A percentile compares a stretch with the other conserved stretches of the same genome.
These are phyloP conservation scores for Callipepla californica DNA, from an alignment of 2,113 vertebrate species.

Conservation along the genomic window DNA sequence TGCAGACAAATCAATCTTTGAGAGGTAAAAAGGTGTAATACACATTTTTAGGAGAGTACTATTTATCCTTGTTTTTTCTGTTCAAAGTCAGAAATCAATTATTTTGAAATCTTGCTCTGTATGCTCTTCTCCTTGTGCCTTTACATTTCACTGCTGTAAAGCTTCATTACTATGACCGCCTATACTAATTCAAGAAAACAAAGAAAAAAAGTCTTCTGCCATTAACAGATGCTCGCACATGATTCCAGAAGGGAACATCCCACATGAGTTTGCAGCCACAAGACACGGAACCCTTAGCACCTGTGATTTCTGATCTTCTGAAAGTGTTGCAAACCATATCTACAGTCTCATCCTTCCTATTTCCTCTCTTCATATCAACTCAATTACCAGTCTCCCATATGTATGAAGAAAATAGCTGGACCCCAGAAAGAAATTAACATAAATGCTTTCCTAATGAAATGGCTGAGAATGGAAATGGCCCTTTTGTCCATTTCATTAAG, in stretches of 20 bases:
- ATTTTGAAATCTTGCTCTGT: neutral
- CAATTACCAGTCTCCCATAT: neutral
- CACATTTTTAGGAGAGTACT: neutral
- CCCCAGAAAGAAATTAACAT: neutral
- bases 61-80: neutral
- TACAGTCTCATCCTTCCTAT: neutral
- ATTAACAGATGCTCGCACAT: fast-evolving
- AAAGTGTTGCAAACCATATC: neutral
- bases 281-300: neutral
- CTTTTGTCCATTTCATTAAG: neutral
- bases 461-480: neutral
- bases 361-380: neutral
- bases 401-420: neutral
- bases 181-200: neutral
- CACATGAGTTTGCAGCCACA: neutral
- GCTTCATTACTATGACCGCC: neutral
- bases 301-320: neutral
- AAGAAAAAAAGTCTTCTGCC: neutral
- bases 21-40: too few species aligned
- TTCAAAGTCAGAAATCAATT: neutral
- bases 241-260: neutral
- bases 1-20: neutral
- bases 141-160: neutral
- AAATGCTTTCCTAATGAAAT: neutral
- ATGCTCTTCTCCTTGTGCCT: neutral